Evolutionary conservation across 2,797 vertebrate species (phyloP).

Genomic region (Mormyrops attenuatus): DNA sequence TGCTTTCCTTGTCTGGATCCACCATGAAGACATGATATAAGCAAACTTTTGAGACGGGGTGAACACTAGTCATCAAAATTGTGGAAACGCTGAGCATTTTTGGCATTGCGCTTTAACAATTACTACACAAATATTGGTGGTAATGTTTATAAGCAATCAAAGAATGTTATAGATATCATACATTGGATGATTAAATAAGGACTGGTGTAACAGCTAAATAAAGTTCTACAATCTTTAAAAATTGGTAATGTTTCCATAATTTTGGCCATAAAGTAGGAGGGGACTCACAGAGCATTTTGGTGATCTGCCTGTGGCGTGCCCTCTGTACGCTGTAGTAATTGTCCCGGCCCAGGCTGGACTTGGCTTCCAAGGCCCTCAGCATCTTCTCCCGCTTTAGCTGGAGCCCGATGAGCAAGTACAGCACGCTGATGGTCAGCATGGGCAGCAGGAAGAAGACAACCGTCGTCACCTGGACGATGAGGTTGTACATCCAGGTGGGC

Average conservation of each 20-base stretch:
- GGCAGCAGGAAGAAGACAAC: slow-evolving; percentile 85
- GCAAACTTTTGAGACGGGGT: background rate
- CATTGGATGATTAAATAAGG: background rate
- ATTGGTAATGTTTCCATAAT: background rate
- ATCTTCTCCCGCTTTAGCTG: slow-evolving; percentile 75
- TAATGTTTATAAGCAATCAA: background rate
- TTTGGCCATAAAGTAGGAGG: background rate
- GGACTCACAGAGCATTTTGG: slow-evolving; percentile 93
- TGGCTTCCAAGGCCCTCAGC: slow-evolving; percentile 59
- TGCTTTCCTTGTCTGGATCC: background rate
- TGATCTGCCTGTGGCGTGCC: slow-evolving; percentile 77
- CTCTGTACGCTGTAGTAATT: slow-evolving; percentile 62
- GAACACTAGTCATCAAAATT: background rate
- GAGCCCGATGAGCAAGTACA: slow-evolving; percentile 84
- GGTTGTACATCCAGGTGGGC: slow-evolving; percentile 74
- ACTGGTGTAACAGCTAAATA: background rate
- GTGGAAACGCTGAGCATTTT: background rate
- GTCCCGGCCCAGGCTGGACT: slow-evolving; percentile 38
- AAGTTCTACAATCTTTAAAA: background rate
- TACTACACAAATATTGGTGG: background rate
- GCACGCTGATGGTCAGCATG: slow-evolving; percentile 78
- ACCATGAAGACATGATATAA: background rate
- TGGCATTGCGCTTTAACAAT: background rate
- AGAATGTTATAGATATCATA: background rate
- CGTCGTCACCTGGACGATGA: slow-evolving; percentile 80